Evolutionary conservation across 1,140 invertebrate genomes (phyloP).

Genomic region (Drosophila asahinai): DNA sequence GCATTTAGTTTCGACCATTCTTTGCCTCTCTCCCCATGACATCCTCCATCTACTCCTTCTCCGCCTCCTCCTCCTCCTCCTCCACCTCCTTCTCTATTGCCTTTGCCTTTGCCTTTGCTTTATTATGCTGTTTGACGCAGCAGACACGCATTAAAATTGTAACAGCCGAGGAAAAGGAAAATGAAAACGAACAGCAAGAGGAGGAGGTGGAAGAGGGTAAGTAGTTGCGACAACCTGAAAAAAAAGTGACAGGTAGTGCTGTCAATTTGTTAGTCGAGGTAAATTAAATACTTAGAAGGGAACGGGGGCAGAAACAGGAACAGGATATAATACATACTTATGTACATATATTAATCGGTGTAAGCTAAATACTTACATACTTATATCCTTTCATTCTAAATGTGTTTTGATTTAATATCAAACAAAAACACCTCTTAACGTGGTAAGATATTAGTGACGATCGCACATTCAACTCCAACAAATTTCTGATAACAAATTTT

Average conservation of each 20-base stretch:
- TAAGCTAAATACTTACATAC: too few species aligned
- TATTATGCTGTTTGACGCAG: slow-evolving; percentile 73
- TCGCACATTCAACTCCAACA: too few species aligned
- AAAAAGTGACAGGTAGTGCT: slow-evolving; percentile 20
- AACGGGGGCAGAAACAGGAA: not conserved
- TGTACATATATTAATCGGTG: not conserved
- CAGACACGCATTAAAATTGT: slow-evolving; percentile 75
- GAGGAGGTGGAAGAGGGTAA: slow-evolving; percentile 11
- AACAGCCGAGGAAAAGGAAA: slow-evolving; percentile 43
- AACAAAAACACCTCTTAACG: too few species aligned
- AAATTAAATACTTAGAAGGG: not conserved
- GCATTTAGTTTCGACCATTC: slow-evolving; percentile 54
- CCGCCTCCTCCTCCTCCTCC: not conserved
- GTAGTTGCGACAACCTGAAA: slow-evolving; percentile 26
- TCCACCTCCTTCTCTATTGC: not conserved
- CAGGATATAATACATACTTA: not conserved
- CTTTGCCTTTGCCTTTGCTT: slow-evolving; percentile 31
- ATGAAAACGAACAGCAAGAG: slow-evolving; percentile 24
- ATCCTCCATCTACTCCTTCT: not conserved
- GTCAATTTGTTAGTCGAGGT: not conserved
- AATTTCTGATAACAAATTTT: too few species aligned
- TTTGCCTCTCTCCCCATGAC: slow-evolving; percentile 7
- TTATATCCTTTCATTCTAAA: too few species aligned
- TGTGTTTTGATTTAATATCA: not conserved
- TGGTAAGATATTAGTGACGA: too few species aligned